Percentiles rank a stretch among this genome's conserved stretches.
phyloP scores from a whole-genome alignment of 35 echinoderm and acorn worm species.

The Hemicentrotus pulcherrimus region DNA sequence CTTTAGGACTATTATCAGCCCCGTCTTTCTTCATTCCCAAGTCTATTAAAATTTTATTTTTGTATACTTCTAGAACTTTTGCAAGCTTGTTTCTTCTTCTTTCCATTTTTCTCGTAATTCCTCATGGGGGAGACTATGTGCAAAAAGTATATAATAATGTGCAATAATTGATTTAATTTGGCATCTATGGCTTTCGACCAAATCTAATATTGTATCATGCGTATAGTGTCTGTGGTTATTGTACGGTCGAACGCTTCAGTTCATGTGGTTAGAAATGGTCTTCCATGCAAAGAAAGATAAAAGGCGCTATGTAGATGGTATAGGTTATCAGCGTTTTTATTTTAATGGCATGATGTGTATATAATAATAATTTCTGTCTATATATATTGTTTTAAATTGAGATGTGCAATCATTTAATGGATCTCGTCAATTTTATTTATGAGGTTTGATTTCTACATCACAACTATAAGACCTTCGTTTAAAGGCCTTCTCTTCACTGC shows the following conservation, averaged over 20 bases:
- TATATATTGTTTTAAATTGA: constrained; percentile 8
- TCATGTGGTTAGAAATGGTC: neutral
- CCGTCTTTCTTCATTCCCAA: neutral
- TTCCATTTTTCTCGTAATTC: neutral
- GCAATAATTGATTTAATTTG: neutral
- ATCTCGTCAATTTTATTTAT: neutral
- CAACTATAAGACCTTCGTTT: neutral
- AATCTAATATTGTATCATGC: neutral
- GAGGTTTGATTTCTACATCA: neutral
- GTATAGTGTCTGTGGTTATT: neutral
- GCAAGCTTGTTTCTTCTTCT: neutral
- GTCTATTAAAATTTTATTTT: neutral
- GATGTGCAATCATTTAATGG: neutral
- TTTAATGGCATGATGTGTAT: neutral
- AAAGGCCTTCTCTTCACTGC: neutral
- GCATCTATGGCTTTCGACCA: neutral
- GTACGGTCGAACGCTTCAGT: neutral
- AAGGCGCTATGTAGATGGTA: neutral
- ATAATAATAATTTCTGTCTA: neutral
- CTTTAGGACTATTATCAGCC: neutral
- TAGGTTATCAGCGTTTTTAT: neutral
- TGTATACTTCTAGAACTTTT: neutral
- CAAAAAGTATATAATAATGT: neutral
- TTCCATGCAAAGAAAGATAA: neutral
- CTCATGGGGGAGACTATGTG: neutral